Conservation (phyloP, 2,888 invertebrate species). For the Ptychoptera contaminata region DNA sequence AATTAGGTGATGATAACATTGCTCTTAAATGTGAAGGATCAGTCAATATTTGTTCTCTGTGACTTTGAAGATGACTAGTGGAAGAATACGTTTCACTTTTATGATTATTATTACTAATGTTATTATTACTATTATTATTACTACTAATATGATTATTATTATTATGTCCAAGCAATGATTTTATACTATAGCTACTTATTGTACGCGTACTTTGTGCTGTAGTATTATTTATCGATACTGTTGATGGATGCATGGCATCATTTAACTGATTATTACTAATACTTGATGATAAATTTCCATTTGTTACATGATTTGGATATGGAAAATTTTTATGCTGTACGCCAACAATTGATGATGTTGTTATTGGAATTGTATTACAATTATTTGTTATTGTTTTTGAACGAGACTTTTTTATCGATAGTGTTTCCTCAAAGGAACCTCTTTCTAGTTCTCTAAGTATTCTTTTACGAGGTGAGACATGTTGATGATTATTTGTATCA, state of each 20-base stretch:
- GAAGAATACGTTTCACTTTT: conserved; percentile 16
- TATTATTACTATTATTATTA: conserved; percentile 16
- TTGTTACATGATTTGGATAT: neutral
- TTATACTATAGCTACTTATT: conserved; percentile 70
- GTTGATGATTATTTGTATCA: conserved; percentile 23
- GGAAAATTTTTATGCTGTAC: conserved; percentile 5
- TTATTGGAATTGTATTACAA: conserved; percentile 12
- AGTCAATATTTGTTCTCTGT: conserved; percentile 21
- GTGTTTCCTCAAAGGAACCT: conserved; percentile 53
- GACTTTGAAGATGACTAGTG: conserved; percentile 31
- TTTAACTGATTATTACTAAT: conserved; percentile 2
- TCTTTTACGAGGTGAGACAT: conserved; percentile 67
- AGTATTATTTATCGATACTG: conserved; percentile 11
- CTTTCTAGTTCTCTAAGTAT: conserved; percentile 68
- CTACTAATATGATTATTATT: conserved; percentile 15
- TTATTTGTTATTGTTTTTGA: conserved; percentile 33
- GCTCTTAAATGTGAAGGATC: conserved; percentile 21
- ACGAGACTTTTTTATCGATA: conserved; percentile 38
- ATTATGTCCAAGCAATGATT: conserved; percentile 49
- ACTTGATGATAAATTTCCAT: conserved; percentile 18
- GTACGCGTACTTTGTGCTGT: conserved; percentile 21
- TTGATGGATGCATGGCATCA: conserved; percentile 6
- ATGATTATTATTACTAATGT: conserved; percentile 13
- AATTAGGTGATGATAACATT: conserved; percentile 30
- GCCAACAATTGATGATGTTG: conserved; percentile 5